Percentiles rank a stretch among this genome's conserved stretches.
These are phyloP conservation scores for Coenonympha arcania DNA, from an alignment of 2,888 invertebrate species.

Conservation along the genomic window DNA sequence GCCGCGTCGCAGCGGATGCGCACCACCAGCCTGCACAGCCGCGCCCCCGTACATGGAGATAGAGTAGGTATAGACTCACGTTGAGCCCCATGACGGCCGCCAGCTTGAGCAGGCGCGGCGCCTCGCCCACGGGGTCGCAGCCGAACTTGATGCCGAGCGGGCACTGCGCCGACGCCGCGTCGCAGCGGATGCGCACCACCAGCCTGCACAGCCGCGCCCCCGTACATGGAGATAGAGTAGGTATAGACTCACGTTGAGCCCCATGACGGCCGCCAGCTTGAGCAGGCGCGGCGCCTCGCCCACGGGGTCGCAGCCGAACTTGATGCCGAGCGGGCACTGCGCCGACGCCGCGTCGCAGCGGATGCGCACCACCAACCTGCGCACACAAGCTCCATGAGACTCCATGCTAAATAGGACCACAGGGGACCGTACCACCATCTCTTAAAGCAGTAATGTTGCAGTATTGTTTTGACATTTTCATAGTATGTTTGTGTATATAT, in stretches of 20 bases:
- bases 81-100: constrained; percentile 85
- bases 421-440: too few species aligned
- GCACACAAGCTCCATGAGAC: too few species aligned
- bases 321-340: constrained; percentile 92
- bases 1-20: constrained; percentile 92
- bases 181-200: constrained; percentile 91
- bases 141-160: constrained; percentile 96
- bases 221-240: too few species aligned
- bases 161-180: constrained; percentile 88
- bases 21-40: constrained; percentile 85
- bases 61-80: too few species aligned
- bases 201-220: too few species aligned
- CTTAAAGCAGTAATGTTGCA: too few species aligned
- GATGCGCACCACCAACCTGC: constrained; percentile 92
- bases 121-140: constrained; percentile 84
- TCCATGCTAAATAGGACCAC: too few species aligned
- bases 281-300: constrained; percentile 83
- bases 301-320: constrained; percentile 91
- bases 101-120: constrained; percentile 80
- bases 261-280: constrained; percentile 81
- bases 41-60: too few species aligned
- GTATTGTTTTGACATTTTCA: too few species aligned
- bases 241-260: constrained; percentile 79
- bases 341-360: constrained; percentile 89
- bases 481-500: too few species aligned